Base-by-base conservation (phyloP, 2,888 invertebrate species). In the Autographa gamma region DNA sequence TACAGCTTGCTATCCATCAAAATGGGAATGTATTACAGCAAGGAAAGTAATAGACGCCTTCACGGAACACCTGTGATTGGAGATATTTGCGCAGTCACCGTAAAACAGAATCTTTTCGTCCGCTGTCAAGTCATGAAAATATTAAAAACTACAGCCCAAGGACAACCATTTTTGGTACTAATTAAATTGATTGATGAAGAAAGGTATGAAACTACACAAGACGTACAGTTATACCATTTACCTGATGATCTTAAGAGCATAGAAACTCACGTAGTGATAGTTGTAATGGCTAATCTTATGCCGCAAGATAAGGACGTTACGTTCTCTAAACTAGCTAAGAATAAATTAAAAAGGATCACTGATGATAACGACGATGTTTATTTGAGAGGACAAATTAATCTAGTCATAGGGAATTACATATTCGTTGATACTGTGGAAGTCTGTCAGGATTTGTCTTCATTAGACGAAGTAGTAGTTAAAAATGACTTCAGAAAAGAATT, bases 381-480 rank as follows among this genome's bases (percentile, higher is more conserved):
- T 64, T 80, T 96, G 75, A 91, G 91, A 75, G 96, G 93, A 5
- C 89, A 96, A 86, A 94, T 97, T 52, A 88, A 91, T 9, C 86
- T 97, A 75, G 96, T 97, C 63, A 85, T 97, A 38, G 96, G 96
- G 0, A 96, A 97, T 73, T 96, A 96, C 0, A 86, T 98, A 52
- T 97, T 97, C 95, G 92, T 98, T 1, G 96, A 97, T 66, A 96
- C 97, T 4, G 87, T 97, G 54, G 96, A 96, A 84, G 93, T 96
- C 38, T 96, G 96, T 72, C 96, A 96, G 76, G 93, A 96, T 70
- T 89, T 97, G 31, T 87, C 93, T 0, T 90, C 94, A 5, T 79
- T 93, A 2, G 94, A 96, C 32, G 93, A 96, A 81, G 89, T 92
- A 0, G 95, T 97, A 6, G 95, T 96, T 3, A 96, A 95, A 75